Conservation (phyloP, 2,113 vertebrate species). For the Castor canadensis region DNA sequence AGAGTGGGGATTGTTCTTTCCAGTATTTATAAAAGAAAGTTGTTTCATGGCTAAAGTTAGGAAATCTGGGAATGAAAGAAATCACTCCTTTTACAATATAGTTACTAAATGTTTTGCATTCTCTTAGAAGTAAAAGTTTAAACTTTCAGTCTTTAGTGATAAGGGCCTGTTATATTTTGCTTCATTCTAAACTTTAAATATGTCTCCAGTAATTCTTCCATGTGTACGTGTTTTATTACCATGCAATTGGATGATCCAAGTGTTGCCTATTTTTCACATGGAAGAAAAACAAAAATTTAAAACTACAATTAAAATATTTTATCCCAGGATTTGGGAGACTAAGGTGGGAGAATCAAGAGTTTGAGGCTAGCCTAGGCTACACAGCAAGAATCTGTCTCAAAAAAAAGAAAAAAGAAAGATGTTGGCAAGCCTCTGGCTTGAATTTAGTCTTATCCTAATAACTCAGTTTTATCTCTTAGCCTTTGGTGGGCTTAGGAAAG, state of each 20-base stretch:
- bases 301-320: conserved; percentile 35
- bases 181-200: not conserved
- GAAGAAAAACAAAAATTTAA: conserved; percentile 24
- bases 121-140: conserved; percentile 32
- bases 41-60: not conserved
- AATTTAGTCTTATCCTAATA: not conserved
- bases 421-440: conserved; percentile 4
- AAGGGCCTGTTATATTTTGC: conserved; percentile 38
- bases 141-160: not conserved
- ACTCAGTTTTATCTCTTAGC: not conserved
- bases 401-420: not conserved
- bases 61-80: not conserved
- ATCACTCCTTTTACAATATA: not conserved
- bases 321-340: not conserved
- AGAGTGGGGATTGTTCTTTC: not conserved
- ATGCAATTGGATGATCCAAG: not conserved
- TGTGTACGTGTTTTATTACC: not conserved
- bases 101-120: not conserved
- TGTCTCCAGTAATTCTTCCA: not conserved
- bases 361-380: not conserved
- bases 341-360: no score
- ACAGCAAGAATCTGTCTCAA: no score
- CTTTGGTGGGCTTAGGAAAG: conserved; percentile 27
- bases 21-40: not conserved
- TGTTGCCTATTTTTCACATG: conserved; percentile 24